Evolutionary conservation across 2,888 invertebrate genomes (phyloP), one percentile per base, ranked within the genome.

Genomic region (Anodontia alba): DNA sequence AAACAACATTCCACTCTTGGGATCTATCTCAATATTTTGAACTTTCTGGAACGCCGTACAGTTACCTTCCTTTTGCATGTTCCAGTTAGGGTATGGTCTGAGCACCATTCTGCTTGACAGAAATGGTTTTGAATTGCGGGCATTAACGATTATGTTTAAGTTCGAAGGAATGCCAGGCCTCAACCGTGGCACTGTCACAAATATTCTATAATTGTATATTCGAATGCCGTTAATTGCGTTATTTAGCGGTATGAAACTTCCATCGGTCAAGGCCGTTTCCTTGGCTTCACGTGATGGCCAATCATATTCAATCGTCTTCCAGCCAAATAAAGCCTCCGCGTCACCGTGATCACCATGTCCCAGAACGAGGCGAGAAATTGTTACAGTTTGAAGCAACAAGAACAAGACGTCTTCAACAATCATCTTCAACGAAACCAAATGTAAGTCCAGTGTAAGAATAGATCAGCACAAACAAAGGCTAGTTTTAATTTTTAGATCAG

Each of bases 11-110:
- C 90, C 90, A 7, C 86, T 87, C 75, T 89, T 89, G 29, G 91
- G 91, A 75, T 91, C 91, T 15, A 92, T 84, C 74, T 91, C 91
- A 87, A 92, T 91, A 68, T 90, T 90, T 78, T 90, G 90, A 15
- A 90, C 90, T 72, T 87, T 89, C 73, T 92, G 92, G n/a, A 92
- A 80, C 0, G 89, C 90, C n/a, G 82, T 70, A 67, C 92, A 92
- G 74, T 90, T 83, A 0, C 90, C 92, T 33, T 89, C 72, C 23
- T 75, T 83, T 76, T 92, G 91, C 84, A 83, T 83, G 1, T 73
- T 76, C 92, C 91, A 92, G 66, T 77, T 84, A 0, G 91, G 91
- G 38, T 87, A 92, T 0, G 92, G 90, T 31, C 85, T 79, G 8
- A 91, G 81, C 8, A 84, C 80, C 23, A 86, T 87, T 74, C 76